Percentiles rank a stretch among this genome's conserved stretches.
These are phyloP conservation scores for Podocnemis expansa DNA, from an alignment of 2,113 vertebrate genomes.

Conservation along the genomic window DNA sequence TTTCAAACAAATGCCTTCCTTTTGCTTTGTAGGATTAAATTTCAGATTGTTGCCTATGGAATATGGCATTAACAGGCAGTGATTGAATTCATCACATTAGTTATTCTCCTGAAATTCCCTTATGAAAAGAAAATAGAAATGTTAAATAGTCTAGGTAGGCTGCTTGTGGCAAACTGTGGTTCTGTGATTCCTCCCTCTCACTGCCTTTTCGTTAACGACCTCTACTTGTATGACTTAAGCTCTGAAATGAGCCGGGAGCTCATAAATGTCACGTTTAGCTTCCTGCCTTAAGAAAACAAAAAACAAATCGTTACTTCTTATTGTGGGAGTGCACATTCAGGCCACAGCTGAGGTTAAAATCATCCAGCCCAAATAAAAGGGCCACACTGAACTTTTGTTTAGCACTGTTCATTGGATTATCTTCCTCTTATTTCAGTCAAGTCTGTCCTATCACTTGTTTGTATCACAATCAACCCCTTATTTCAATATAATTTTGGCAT, in stretches of 20 bases:
- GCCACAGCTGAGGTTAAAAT: not conserved
- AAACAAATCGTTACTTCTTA: not conserved
- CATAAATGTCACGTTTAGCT: not conserved
- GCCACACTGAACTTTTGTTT: not conserved
- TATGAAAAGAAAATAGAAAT: not conserved
- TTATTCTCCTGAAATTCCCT: slow-evolving; percentile 2
- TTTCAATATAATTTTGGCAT: not conserved
- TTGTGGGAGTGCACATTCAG: not conserved
- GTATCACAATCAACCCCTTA: not conserved
- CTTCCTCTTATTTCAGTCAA: not conserved
- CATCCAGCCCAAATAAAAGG: not conserved
- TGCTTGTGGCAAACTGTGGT: not conserved
- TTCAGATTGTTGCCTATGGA: slow-evolving; percentile 43
- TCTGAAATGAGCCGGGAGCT: not conserved
- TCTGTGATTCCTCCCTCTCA: not conserved
- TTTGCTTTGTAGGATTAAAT: slow-evolving; percentile 40
- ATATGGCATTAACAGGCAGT: slow-evolving; percentile 3
- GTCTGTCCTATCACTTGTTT: not conserved
- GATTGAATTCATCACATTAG: not conserved
- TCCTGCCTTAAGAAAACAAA: not conserved
- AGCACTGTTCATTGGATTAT: not conserved
- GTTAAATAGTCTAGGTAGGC: not conserved
- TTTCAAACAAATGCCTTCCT: slow-evolving; percentile 43
- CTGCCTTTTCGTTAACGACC: not conserved
- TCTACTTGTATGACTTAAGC: not conserved